A percentile compares a stretch with the other conserved stretches of the same genome.
Evolutionary conservation across 2,888 invertebrate species (phyloP).

Genomic region (Polietes domitor): DNA sequence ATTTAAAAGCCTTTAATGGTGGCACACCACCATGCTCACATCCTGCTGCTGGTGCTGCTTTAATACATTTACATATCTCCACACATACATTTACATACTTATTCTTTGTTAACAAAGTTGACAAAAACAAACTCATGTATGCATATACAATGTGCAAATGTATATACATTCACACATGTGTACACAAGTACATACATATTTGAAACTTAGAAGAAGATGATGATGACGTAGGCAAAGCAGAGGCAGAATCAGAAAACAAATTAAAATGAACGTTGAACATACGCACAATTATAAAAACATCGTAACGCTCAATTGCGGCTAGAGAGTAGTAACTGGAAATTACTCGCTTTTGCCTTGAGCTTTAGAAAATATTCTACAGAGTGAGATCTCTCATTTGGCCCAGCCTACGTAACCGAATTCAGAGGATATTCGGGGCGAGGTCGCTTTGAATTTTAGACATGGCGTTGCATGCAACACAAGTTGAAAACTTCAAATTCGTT

Average conservation of each 20-base stretch:
- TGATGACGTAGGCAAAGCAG: not conserved
- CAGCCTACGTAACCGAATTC: no score
- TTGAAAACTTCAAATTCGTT: no score
- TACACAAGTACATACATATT: not conserved
- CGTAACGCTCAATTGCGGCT: no score
- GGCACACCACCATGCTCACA: not conserved
- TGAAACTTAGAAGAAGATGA: conserved; percentile 1
- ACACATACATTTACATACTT: not conserved
- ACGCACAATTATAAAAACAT: no score
- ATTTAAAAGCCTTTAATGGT: conserved; percentile 6
- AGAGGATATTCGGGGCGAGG: no score
- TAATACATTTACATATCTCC: not conserved
- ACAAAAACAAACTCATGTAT: conserved; percentile 1
- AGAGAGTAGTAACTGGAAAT: no score
- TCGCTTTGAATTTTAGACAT: no score
- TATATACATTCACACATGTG: not conserved
- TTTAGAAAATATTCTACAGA: no score
- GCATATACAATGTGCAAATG: not conserved
- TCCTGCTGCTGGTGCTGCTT: not conserved
- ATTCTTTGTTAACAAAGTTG: conserved; percentile 30
- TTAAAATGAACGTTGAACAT: conserved; percentile 12
- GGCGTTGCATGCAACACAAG: no score
- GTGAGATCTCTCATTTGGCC: no score
- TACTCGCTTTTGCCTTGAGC: no score
- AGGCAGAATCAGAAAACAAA: conserved; percentile 18